Evolutionary conservation across 2,797 vertebrate species (phyloP), one percentile per base, ranked within the genome.

Genomic region (Enteromius viviparus): DNA sequence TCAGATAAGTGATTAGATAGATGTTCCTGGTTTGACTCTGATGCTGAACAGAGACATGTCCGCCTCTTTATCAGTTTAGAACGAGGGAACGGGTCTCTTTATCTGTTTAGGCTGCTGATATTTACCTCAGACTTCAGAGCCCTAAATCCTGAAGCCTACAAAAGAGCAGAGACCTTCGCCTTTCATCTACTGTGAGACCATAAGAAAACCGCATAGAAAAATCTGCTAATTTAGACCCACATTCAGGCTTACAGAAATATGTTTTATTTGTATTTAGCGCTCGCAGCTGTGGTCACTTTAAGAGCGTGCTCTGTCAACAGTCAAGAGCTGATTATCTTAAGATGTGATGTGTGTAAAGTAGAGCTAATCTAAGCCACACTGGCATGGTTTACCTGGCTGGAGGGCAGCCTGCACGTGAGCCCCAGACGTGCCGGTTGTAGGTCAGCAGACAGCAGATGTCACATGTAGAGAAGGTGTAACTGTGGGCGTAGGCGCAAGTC

Each of bases 1-100:
- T 93, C 91, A 89, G 92, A 94, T 94, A 87, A 89, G 86, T 91
- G 92, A 93, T 93, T 91, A 94, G 92, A 93, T 92, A 89, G 91
- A 93, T 90, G 89, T 89, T 85, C 86, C 74, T 89, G 87, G 88
- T 92, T 92, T 92, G 89, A 92, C 89, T 90, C 62, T 93, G 92
- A 94, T 91, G 90, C 89, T 93, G 85, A 94, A 87, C 94, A 95
- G 88, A 89, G 91, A 88, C 72, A 0, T 86, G 85, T 85, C 84
- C 88, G 89, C 91, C 91, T 88, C 91, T 88, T 80, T 80, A 80
- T 80, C 65, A 53, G 75, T 77, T 77, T 77, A 77, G 75, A 40
- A 45, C 9, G 23, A 64, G 49, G 90, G 87, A 89, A 91, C 86
- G 85, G 47, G 77, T 85, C 87, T 91, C 88, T 93, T 93, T 94